These are phyloP conservation scores for Parapristionchus giblindavisi DNA, from an alignment of 2,888 invertebrate genomes.

Conservation along the genomic window DNA sequence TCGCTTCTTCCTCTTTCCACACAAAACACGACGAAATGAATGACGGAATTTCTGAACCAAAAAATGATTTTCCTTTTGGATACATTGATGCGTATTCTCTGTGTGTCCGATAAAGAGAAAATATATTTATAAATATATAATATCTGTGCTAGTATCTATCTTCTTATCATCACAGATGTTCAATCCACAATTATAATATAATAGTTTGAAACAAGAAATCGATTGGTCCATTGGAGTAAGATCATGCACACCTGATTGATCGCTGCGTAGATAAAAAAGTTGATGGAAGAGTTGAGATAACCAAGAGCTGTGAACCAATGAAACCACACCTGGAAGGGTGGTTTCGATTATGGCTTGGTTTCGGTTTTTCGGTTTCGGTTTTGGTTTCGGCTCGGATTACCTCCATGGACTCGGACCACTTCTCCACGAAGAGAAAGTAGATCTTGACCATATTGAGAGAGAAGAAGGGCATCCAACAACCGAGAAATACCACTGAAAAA, in stretches of 20 bases:
- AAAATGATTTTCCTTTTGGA: no score
- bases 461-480: constrained; percentile 74
- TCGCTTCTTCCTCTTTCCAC: constrained; percentile 52
- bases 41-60: constrained; percentile 68
- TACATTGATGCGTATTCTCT: no score
- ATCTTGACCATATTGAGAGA: constrained; percentile 71
- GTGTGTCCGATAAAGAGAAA: no score
- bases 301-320: constrained; percentile 70
- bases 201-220: background rate
- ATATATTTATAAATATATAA: no score
- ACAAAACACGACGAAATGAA: constrained; percentile 64
- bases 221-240: background rate
- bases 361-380: background rate
- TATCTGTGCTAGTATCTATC: no score
- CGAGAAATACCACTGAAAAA: constrained; percentile 72
- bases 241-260: constrained; percentile 69
- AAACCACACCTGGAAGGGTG: constrained; percentile 47
- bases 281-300: constrained; percentile 73
- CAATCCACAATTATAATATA: no score
- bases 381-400: constrained; percentile 28
- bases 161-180: no score
- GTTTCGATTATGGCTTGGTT: background rate
- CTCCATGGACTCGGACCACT: constrained; percentile 60
- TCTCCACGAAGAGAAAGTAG: constrained; percentile 58
- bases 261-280: constrained; percentile 73